Conservation (phyloP, 2,797 vertebrate species). For the Dipus sagitta region DNA sequence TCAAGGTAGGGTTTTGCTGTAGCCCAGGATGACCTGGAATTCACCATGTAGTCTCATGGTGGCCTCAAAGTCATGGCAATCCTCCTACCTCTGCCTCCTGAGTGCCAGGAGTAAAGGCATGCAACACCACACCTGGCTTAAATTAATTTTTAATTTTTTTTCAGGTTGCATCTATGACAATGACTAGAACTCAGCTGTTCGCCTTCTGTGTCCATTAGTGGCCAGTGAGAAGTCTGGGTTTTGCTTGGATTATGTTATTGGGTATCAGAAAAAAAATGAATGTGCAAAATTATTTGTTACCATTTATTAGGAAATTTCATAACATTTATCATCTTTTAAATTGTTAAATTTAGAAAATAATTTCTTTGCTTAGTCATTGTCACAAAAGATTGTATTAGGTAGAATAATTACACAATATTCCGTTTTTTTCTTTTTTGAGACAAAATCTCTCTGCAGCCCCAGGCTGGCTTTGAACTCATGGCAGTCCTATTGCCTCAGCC, state of each 20-base stretch:
- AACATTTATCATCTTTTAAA: conserved; percentile 50
- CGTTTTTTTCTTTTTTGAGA: not conserved
- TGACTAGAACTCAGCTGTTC: conserved; percentile 83
- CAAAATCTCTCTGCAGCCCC: not conserved
- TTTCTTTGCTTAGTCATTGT: not conserved
- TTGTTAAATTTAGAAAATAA: conserved; percentile 55
- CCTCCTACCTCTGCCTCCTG: no score
- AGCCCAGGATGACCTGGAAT: no score
- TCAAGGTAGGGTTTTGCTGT: no score
- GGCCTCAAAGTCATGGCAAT: no score
- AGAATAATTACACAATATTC: conserved; percentile 43
- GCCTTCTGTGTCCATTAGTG: conserved; percentile 21
- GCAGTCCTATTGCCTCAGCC: not conserved
- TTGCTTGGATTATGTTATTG: conserved; percentile 20
- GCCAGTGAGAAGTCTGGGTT: conserved; percentile 15
- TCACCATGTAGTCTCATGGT: no score
- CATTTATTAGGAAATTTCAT: conserved; percentile 49
- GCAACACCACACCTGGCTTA: no score
- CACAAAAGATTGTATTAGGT: conserved; percentile 22
- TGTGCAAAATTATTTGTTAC: conserved; percentile 46
- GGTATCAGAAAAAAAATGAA: not conserved
- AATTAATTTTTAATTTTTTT: conserved; percentile 69
- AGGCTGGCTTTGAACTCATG: no score
- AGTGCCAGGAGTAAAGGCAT: no score
- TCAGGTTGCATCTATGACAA: conserved; percentile 96